These are phyloP conservation scores for Nothocercus nigrocapillus DNA, from an alignment of 2,113 vertebrate genomes.

Conservation along the genomic window DNA sequence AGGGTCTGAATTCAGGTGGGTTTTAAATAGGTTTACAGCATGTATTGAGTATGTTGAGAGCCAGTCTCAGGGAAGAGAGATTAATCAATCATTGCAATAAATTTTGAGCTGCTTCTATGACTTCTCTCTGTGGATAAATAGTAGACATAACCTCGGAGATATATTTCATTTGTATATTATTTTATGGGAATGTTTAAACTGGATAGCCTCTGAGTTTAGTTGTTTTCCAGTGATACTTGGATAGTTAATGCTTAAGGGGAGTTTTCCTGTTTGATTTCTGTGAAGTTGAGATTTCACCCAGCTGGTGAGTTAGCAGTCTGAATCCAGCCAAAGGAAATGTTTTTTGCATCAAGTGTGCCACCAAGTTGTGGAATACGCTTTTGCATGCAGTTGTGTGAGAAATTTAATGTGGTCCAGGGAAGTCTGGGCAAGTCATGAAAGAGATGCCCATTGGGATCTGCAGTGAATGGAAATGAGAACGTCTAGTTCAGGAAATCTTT, in stretches of 20 bases:
- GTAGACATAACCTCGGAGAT: neutral
- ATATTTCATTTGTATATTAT: neutral
- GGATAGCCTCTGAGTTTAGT: neutral
- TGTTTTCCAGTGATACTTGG: neutral
- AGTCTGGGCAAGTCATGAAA: neutral
- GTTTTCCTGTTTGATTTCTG: neutral
- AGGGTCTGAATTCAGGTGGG: neutral
- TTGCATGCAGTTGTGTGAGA: neutral
- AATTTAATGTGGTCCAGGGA: neutral
- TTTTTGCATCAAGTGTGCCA: neutral
- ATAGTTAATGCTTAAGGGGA: neutral
- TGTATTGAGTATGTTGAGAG: neutral
- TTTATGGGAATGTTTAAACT: neutral
- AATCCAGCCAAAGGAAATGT: neutral
- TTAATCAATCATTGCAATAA: neutral
- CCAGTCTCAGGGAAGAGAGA: neutral
- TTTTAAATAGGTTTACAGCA: neutral
- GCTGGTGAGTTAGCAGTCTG: neutral
- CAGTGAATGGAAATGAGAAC: neutral
- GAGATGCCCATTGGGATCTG: neutral
- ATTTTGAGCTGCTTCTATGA: neutral
- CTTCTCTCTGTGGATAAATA: neutral
- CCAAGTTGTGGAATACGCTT: neutral
- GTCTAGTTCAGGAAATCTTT: neutral
- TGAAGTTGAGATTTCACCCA: neutral